Conservation (phyloP, 1,140 invertebrate genomes). For the Drosophila nigromelanica region DNA sequence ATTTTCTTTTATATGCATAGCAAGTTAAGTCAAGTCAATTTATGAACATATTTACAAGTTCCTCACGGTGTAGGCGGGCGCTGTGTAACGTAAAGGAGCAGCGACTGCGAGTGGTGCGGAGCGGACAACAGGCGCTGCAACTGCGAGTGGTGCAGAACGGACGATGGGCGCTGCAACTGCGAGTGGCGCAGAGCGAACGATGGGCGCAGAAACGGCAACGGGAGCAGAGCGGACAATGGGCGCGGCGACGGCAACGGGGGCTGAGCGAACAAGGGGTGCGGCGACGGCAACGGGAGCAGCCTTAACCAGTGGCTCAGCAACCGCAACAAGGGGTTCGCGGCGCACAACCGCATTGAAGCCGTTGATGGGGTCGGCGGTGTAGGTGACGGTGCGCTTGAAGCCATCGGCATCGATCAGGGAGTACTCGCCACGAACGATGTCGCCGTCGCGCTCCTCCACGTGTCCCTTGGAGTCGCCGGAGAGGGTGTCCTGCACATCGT, state of each 20-base stretch:
- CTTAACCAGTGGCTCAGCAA: constrained; percentile 65
- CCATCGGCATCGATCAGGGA: constrained; percentile 87
- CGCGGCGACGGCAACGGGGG: constrained; percentile 59
- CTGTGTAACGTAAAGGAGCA: constrained; percentile 58
- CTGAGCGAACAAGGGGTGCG: constrained; percentile 53
- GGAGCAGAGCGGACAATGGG: constrained; percentile 74
- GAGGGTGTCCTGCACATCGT: constrained; percentile 84
- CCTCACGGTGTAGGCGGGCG: constrained; percentile 57
- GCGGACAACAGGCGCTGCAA: constrained; percentile 32
- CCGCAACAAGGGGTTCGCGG: constrained; percentile 71
- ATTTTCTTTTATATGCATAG: constrained; percentile 53
- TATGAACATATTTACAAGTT: constrained; percentile 52
- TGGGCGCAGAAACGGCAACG: constrained; percentile 40
- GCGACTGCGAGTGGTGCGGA: constrained; percentile 34
- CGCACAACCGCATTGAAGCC: constrained; percentile 83
- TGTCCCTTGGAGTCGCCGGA: constrained; percentile 88
- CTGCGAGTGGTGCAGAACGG: constrained; percentile 65
- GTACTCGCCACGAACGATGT: constrained; percentile 87
- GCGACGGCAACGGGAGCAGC: constrained; percentile 66
- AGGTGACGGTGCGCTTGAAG: constrained; percentile 84
- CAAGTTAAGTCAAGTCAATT: constrained; percentile 11
- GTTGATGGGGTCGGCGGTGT: constrained; percentile 82
- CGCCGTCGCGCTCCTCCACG: constrained; percentile 86
- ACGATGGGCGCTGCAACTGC: constrained; percentile 55
- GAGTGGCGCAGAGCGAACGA: constrained; percentile 54